phyloP scores from a whole-genome alignment of 1,140 invertebrate species.

The Camponotus vicinus region DNA sequence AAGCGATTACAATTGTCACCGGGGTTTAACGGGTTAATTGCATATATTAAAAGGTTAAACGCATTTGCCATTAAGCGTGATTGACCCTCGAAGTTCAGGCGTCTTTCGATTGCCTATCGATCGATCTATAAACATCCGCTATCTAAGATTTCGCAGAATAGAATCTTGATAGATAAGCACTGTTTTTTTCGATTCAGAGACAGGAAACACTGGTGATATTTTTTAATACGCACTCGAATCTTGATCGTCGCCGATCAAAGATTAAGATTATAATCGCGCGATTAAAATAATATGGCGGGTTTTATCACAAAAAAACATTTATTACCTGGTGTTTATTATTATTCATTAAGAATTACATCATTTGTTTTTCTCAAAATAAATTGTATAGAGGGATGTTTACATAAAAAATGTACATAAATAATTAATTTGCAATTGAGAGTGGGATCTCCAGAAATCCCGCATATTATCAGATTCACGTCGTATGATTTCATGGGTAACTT shows the following conservation, averaged over 20 bases:
- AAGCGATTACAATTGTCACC: constrained; percentile 11
- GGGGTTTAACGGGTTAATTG: constrained; percentile 2
- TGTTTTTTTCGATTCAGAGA: not conserved
- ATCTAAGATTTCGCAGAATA: not conserved
- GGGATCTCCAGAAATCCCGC: constrained; percentile 8
- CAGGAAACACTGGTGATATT: not conserved
- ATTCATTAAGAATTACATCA: not conserved
- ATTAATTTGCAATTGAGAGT: not conserved
- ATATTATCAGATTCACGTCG: constrained; percentile 30
- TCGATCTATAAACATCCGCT: not conserved
- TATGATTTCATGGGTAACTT: not conserved
- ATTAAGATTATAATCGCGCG: constrained; percentile 4
- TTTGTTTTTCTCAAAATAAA: not conserved
- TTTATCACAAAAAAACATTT: not conserved
- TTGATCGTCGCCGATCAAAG: not conserved
- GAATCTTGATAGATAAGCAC: not conserved
- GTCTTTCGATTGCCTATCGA: constrained; percentile 1
- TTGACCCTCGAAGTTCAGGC: constrained; percentile 21
- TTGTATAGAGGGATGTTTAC: not conserved
- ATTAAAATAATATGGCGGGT: not conserved
- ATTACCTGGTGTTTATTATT: not conserved
- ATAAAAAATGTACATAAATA: not conserved
- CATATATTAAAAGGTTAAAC: constrained; percentile 43
- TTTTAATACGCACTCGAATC: not conserved
- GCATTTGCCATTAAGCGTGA: not conserved